These are phyloP conservation scores for Sinonovacula constricta DNA, from an alignment of 1,140 invertebrate species.

Conservation along the genomic window DNA sequence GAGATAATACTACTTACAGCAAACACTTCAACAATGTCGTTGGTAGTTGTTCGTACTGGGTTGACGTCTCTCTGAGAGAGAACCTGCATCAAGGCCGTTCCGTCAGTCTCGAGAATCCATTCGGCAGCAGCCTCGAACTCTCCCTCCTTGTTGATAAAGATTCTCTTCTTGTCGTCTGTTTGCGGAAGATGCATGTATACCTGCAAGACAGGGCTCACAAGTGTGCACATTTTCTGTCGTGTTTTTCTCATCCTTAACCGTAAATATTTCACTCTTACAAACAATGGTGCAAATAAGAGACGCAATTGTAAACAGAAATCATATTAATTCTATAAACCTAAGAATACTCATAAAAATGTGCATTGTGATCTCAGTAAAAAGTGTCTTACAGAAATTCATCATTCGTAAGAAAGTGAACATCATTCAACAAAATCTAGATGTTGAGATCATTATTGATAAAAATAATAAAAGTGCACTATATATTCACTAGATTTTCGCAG, in stretches of 20 bases:
- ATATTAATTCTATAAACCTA: too few relatives aligned
- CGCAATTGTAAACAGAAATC: too few relatives aligned
- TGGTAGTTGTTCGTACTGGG: constrained; percentile 97
- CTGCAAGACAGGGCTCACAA: constrained; percentile 79
- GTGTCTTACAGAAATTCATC: too few relatives aligned
- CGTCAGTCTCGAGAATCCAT: constrained; percentile 99
- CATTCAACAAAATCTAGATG: too few relatives aligned
- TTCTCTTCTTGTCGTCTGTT: constrained; percentile 98
- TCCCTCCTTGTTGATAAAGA: constrained; percentile 97
- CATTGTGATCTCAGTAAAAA: too few relatives aligned
- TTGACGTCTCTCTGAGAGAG: constrained; percentile 98
- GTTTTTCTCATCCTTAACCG: not conserved
- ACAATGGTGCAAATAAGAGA: too few relatives aligned
- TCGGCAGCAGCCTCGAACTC: constrained; percentile 99
- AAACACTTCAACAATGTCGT: constrained; percentile 99
- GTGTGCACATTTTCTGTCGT: not conserved
- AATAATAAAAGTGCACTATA: too few relatives aligned
- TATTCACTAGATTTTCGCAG: too few relatives aligned
- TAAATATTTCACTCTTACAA: too few relatives aligned
- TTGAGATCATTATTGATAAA: too few relatives aligned
- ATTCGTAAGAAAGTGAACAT: too few relatives aligned
- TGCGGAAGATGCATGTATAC: constrained; percentile 99
- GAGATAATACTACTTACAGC: constrained; percentile 84
- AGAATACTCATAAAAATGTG: too few relatives aligned
- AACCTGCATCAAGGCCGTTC: constrained; percentile 98